Percentiles rank a stretch among this genome's conserved stretches.
Evolutionary conservation across 2,888 invertebrate species (phyloP).

Genomic region (Proisotoma minuta): DNA sequence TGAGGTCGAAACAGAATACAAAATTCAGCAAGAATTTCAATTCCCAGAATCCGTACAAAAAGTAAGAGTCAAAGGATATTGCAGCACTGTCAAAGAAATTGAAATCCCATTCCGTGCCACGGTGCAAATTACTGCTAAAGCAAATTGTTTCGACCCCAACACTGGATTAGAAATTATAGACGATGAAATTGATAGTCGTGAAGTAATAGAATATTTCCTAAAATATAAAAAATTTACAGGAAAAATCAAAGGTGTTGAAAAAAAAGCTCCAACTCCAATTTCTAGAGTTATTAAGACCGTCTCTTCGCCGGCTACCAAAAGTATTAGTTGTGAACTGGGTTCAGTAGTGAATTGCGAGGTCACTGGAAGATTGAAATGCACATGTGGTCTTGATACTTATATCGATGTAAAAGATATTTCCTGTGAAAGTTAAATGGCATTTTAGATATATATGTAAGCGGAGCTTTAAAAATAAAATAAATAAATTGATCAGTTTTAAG

Average conservation of each 20-base stretch:
- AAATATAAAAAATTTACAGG: slow-evolving; percentile 31
- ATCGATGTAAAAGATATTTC: slow-evolving; percentile 22
- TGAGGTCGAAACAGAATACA: slow-evolving; percentile 11
- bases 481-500: too few relatives aligned
- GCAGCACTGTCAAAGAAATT: slow-evolving; percentile 20
- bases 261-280: slow-evolving; percentile 3
- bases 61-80: slow-evolving; percentile 20
- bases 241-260: slow-evolving; percentile 15
- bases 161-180: slow-evolving; percentile 15
- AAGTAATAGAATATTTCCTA: slow-evolving; percentile 27
- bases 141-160: slow-evolving; percentile 6
- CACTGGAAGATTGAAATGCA: slow-evolving; percentile 19
- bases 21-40: slow-evolving; percentile 10
- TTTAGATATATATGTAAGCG: too few relatives aligned
- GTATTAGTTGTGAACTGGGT: not conserved
- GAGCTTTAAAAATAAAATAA: too few relatives aligned
- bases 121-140: slow-evolving; percentile 19
- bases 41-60: not conserved
- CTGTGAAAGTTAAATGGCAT: too few relatives aligned
- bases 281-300: not conserved
- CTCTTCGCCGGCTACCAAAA: not conserved
- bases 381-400: slow-evolving; percentile 27
- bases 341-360: slow-evolving; percentile 21
- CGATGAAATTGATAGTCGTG: slow-evolving; percentile 5
- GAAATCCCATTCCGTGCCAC: slow-evolving; percentile 32